Percentiles rank a stretch among this genome's conserved stretches.
These are phyloP conservation scores for Spea bombifrons DNA, from an alignment of 2,113 vertebrate genomes.

Conservation along the genomic window DNA sequence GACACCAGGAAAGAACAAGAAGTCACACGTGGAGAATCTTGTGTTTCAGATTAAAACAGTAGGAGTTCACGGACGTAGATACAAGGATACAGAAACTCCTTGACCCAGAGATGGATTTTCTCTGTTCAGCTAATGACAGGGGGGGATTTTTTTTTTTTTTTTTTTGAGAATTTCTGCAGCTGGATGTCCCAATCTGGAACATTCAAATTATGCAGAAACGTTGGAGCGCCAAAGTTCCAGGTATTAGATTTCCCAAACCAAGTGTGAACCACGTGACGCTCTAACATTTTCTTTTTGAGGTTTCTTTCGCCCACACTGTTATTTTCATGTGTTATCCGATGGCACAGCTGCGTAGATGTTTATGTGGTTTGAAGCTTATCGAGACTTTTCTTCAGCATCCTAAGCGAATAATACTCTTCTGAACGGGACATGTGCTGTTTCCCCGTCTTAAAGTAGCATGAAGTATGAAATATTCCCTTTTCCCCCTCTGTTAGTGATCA, in stretches of 20 bases:
- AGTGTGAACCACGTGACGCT: conserved; percentile 63
- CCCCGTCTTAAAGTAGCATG: background rate
- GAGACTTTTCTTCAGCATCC: conserved; percentile 47
- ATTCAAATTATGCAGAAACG: conserved; percentile 47
- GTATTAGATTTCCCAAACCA: conserved; percentile 59
- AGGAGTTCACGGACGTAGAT: conserved; percentile 14
- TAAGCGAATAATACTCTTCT: conserved; percentile 42
- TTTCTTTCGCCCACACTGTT: conserved; percentile 57
- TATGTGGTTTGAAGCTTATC: conserved; percentile 52
- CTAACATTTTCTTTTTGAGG: conserved; percentile 56
- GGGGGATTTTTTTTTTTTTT: background rate
- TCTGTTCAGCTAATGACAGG: conserved; percentile 11
- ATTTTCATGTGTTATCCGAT: conserved; percentile 66
- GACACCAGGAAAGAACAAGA: conserved; percentile 2
- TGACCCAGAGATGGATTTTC: conserved; percentile 48
- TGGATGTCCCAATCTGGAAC: conserved; percentile 59
- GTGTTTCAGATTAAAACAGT: conserved; percentile 9
- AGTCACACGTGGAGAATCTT: conserved; percentile 14
- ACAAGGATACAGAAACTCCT: conserved; percentile 46
- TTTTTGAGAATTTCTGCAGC: conserved; percentile 53
- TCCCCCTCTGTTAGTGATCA: too few relatives aligned
- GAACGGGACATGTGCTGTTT: background rate
- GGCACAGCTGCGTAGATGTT: conserved; percentile 63
- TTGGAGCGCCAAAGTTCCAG: conserved; percentile 52
- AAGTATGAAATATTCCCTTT: background rate